Evolutionary conservation across 1,140 invertebrate species (phyloP), one percentile per base, ranked within the genome.

Genomic region (Formica selysi): DNA sequence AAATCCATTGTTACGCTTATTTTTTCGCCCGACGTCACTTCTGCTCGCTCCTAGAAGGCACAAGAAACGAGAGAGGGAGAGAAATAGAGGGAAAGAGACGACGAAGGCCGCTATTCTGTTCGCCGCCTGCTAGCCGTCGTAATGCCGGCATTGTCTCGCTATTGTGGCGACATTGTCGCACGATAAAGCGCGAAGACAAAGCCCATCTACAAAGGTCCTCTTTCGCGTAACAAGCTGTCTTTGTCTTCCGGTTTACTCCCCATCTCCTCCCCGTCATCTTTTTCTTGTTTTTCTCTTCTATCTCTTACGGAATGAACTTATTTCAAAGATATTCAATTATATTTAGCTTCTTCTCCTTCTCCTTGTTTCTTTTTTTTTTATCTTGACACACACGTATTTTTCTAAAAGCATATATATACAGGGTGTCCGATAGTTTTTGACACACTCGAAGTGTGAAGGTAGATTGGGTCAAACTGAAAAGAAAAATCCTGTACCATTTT

Each of bases 101-200:
- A 36, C 32, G 32, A 32, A 32, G 71, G 81, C 6, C 48, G 48
- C 48, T 51, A 51, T 51, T 51, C 48, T 92, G 85, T 89, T 70
- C 79, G 76, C 61, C 86, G 86, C 85, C 89, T 91, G 92, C 84
- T 89, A 86, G 89, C 91, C 92, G 90, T 90, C 87, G 93, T 93
- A 92, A 93, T 92, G 91, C 90, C 81, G 87, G 84, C 88, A 92
- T 93, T 93, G 92, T 93, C 91, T 87, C 76, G 85, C 76, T 87
- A 93, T 92, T 93, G 92, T 92, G 86, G 89, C 86, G 88, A 92
- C 92, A 93, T 93, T 93, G 93, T 93, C 89, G 91, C 92, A 91
- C 91, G 92, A 93, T 93, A 93, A 93, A 92, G 90, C 89, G 92
- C 88, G 80, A 92, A 91, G 90, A 93, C 93, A 93, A 93, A 90